phyloP scores from a whole-genome alignment of 2,888 invertebrate species.

The Microctonus brassicae region DNA sequence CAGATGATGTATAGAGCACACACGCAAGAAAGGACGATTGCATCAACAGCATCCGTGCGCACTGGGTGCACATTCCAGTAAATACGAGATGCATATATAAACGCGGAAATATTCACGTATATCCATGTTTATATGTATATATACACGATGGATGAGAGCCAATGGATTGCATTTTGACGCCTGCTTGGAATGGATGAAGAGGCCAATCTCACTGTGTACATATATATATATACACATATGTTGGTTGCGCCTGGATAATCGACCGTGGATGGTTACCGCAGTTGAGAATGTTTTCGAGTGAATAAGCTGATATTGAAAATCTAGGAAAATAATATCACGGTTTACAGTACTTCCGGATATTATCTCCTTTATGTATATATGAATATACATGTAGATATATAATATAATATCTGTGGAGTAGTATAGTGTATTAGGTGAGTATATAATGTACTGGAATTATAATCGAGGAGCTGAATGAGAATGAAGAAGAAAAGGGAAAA shows the following conservation, averaged over 20 bases:
- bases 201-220: slow-evolving; percentile 24
- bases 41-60: slow-evolving; percentile 27
- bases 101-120: slow-evolving; percentile 23
- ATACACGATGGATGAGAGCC: slow-evolving; percentile 33
- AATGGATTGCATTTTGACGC: slow-evolving; percentile 41
- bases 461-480: not conserved
- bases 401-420: not conserved
- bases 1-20: not conserved
- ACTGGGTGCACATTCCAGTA: not conserved
- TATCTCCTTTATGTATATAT: not conserved
- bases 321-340: slow-evolving; percentile 27
- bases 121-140: not conserved
- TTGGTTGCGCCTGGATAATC: slow-evolving; percentile 22
- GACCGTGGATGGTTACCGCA: not conserved
- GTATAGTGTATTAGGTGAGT: not conserved
- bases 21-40: slow-evolving; percentile 32
- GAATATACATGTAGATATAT: not conserved
- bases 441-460: too few relatives aligned
- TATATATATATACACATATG: not conserved
- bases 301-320: slow-evolving; percentile 4
- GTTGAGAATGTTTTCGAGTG: slow-evolving; percentile 15
- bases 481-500: not conserved
- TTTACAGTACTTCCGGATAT: slow-evolving; percentile 23
- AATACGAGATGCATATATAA: slow-evolving; percentile 30
- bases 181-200: slow-evolving; percentile 35